Base-by-base conservation (phyloP, 1,140 invertebrate genomes). In the Muscidifurax raptorellus region DNA sequence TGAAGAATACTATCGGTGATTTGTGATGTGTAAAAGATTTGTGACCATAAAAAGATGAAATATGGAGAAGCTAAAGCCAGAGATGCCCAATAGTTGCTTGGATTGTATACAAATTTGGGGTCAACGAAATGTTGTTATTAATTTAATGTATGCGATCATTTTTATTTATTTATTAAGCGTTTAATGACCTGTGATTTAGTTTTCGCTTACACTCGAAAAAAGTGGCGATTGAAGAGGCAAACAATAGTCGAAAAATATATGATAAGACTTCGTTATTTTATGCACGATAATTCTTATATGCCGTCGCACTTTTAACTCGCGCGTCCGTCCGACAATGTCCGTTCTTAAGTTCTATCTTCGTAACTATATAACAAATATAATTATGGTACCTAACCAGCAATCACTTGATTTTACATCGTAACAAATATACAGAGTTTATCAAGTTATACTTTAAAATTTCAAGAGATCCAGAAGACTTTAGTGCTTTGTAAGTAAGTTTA, bases 271-370 rank as follows among this genome's bases (percentile, higher is more conserved):
- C 27, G 15, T 13, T 69, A n/a, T 69, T 69, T 69, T 30, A 69
- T 52, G 28, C 59, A 36, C 47, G 5, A n/a, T 59, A 59, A 69
- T 25, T 66, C 40, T 18, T 32, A 67, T 27, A 76, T n/a, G 22
- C 18, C 66, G 67, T 82, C 13, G n/a, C 59, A 76, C 25, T 69
- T 69, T 64, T 72, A 40, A 78, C 67, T 28, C 25, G 59, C 36
- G 47, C 77, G 36, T 80, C 77, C 78, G 83, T 84, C 78, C 83
- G 83, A 84, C 52, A 59, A 44, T 47, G 52, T 44, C 0, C 36
- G 0, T 40, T 52, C n/a, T 79, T 52, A 6, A 5, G 52, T 84
- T 79, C 2, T 12, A 74, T 79, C 9, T 74, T 71, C 30, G 27
- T 27, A 25, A n/a, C n/a, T n/a, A n/a, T n/a, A 80, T 69, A 32